Evolutionary conservation across 2,888 invertebrate species (phyloP).

Genomic region (Tridacna crocea): DNA sequence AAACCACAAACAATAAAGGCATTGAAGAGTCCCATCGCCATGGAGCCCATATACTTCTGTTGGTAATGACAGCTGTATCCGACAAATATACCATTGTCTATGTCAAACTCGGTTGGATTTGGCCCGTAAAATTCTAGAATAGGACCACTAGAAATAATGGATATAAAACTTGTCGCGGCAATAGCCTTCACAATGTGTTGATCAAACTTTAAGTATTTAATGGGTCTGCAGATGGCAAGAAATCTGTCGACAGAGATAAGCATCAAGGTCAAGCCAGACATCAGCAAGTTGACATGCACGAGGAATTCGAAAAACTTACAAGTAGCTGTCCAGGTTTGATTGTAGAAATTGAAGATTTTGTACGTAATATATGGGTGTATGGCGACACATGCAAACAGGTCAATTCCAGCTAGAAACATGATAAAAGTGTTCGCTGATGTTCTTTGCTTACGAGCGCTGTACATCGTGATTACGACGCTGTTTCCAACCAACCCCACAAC

Average conservation of each 20-base stretch:
- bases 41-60: constrained; percentile 41
- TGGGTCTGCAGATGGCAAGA: constrained; percentile 63
- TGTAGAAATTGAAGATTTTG: constrained; percentile 57
- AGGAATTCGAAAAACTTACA: constrained; percentile 49
- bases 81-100: constrained; percentile 3
- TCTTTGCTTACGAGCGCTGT: constrained; percentile 37
- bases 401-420: constrained; percentile 62
- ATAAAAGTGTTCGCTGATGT: constrained; percentile 58
- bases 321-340: constrained; percentile 50
- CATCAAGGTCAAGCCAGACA: constrained; percentile 53
- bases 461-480: constrained; percentile 60
- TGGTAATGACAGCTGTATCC: constrained; percentile 58
- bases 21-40: constrained; percentile 32
- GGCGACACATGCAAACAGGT: constrained; percentile 59
- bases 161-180: constrained; percentile 2
- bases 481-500: constrained; percentile 61
- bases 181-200: constrained; percentile 37
- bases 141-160: constrained; percentile 44
- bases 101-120: constrained; percentile 7
- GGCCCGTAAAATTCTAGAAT: constrained; percentile 65
- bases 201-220: constrained; percentile 55
- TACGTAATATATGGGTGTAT: constrained; percentile 67
- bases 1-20: constrained; percentile 37
- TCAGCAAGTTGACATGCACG: constrained; percentile 51
- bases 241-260: constrained; percentile 65